Evolutionary conservation across 53 echinoderm and acorn worm genomes (phyloP), one percentile per base, ranked within the genome.

Genomic region (Antedon mediterranea): DNA sequence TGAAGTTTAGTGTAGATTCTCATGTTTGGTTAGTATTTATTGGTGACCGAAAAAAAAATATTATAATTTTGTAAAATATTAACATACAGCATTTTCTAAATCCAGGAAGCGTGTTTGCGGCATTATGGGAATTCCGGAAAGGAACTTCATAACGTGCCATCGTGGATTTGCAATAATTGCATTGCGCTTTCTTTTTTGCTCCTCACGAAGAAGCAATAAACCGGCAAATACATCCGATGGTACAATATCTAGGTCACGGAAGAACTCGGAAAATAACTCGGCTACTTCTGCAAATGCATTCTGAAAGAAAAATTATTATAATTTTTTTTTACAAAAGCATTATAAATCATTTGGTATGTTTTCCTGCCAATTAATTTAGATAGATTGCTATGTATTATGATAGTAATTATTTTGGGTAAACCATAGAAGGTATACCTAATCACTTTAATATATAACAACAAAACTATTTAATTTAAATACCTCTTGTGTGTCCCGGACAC

Each of bases 281-380:
- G 91, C 89, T 34, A 95, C 85, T 80, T 95, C 89, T 74, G 95
- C 81, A 44, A 95, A 95, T 23, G 95, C 91, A 88, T 81, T 95
- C 95, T 95, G 83, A 23, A 32, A 31, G 18, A 34, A 0, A 34
- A 26, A 77, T 28, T 37, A 37, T 37, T 37, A 37, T 37, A 37
- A 37, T 37, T 37, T 11, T 6, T 37, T 6, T 37, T 6, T 37
- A 6, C n/a, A n/a, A n/a, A 37, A 6, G 37, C 37, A 37, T 37
- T n/a, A n/a, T n/a, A n/a, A n/a, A n/a, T n/a, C n/a, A n/a, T n/a
- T n/a, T n/a, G n/a, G n/a, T n/a, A n/a, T n/a, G n/a, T n/a, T n/a
- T n/a, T n/a, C n/a, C n/a, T n/a, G n/a, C n/a, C n/a, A n/a, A n/a
- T n/a, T n/a, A n/a, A n/a, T n/a, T n/a, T n/a, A n/a, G n/a, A n/a